Percentiles rank a stretch among this genome's conserved stretches.
Evolutionary conservation across 1,140 invertebrate species (phyloP).

Genomic region (Neotoxoptera formosana): DNA sequence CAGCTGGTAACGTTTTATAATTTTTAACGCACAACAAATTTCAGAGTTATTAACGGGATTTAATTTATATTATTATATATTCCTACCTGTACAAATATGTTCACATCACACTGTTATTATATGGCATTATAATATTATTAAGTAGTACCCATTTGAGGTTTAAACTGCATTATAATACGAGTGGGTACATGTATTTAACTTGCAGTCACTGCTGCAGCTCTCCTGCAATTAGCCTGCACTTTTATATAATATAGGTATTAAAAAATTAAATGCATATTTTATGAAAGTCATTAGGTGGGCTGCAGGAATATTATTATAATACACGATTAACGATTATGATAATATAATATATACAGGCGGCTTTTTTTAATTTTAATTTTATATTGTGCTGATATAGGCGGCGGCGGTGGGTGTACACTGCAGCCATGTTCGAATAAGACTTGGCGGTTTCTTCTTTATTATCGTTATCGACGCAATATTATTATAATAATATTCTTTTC

Average conservation of each 20-base stretch:
- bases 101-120: background rate
- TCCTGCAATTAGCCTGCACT: background rate
- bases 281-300: conserved; percentile 11
- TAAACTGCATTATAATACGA: background rate
- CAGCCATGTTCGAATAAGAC: background rate
- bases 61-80: background rate
- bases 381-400: background rate
- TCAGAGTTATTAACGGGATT: background rate
- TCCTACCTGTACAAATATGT: background rate
- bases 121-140: background rate
- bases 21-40: background rate
- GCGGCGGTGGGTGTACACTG: background rate
- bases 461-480: background rate
- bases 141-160: background rate
- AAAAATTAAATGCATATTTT: background rate
- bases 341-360: background rate
- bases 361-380: background rate
- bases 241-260: background rate
- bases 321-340: background rate
- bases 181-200: background rate
- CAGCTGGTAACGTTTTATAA: background rate
- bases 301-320: background rate
- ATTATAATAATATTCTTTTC: background rate
- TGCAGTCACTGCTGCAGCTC: background rate
- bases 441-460: background rate